Base-by-base conservation (phyloP, 2,888 invertebrate genomes). In the Dasypogon diadema region DNA sequence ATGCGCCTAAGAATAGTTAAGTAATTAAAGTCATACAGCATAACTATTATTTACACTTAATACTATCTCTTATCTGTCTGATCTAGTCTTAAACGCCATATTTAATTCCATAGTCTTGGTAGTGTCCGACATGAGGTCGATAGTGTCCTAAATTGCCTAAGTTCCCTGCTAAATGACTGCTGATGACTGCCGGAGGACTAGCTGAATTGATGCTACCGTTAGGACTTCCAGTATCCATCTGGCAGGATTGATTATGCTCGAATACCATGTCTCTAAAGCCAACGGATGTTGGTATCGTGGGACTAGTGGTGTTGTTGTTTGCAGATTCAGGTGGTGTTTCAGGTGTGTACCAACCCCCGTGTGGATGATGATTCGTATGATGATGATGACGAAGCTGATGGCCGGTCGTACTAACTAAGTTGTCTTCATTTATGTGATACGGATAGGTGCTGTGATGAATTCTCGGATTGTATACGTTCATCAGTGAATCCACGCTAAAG, bases 81-180 rank as follows among this genome's bases (percentile, higher is more conserved):
- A 65, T 42, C 24, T 68, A 65, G 18, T 51, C 46, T 82, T 84
- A 86, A 78, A 85, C 86, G 77, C 86, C 84, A 81, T 86, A 86
- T 79, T 86, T 86, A 76, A 86, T 85, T 78, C 86, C 86, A 76
- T 86, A 86, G 79, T 86, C 86, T 82, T 86, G 86, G 77, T 86
- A 86, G 76, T 85, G 85, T 1, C 84, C 84, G 63, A 84, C 84
- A 58, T 78, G 79, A 24, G 79, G 78, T 74, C 86, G 82, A 78
- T 86, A 86, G 77, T 86, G 86, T 22, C 84, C 84, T 75, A 86
- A 82, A 80, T 85, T 85, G 48, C 85, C 81, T 79, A 85, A 81
- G 79, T 85, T 85, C 70, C 84, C 84, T 63, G 85, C 80, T 77
- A 83, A 81, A 79, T 84, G 84, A 46, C 83, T 83, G 73, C 82